phyloP scores from a whole-genome alignment of 2,797 vertebrate genomes.

The Danio albolineatus region DNA sequence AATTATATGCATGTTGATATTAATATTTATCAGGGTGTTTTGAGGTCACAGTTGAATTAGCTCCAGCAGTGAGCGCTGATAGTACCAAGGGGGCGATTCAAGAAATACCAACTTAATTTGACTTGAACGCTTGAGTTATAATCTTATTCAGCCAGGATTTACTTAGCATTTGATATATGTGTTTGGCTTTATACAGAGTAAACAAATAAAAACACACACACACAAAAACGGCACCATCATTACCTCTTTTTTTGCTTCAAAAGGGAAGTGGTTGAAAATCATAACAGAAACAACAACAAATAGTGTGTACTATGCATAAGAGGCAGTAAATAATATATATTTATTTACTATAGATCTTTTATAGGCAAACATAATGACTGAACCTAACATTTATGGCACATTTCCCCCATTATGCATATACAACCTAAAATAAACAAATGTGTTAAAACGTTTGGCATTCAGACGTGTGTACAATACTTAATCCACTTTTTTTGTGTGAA shows the following conservation, averaged over 20 bases:
- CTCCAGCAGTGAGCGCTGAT: conserved; percentile 18
- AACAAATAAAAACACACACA: neutral
- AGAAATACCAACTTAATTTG: neutral
- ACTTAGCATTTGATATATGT: neutral
- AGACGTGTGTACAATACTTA: conserved; percentile 47
- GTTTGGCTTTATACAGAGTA: conserved; percentile 4
- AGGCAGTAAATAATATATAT: conserved; percentile 22
- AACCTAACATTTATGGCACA: conserved; percentile 28
- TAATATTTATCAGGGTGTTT: conserved; percentile 18
- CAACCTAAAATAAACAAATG: neutral
- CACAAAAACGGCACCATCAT: conserved; percentile 30
- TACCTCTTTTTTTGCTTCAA: conserved; percentile 5
- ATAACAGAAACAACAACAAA: neutral
- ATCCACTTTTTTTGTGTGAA: conserved; percentile 48
- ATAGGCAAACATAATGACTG: neutral
- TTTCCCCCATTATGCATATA: neutral
- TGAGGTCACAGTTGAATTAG: conserved; percentile 14
- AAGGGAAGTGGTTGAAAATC: neutral
- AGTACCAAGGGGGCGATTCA: neutral
- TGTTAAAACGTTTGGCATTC: conserved; percentile 30
- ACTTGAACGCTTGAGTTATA: neutral
- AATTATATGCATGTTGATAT: conserved; percentile 9
- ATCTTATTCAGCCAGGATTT: conserved; percentile 16
- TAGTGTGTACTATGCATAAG: neutral
- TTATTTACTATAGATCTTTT: neutral